Base-by-base conservation (phyloP, 2,797 vertebrate genomes). In the Parauchenoglanis ngamensis region DNA sequence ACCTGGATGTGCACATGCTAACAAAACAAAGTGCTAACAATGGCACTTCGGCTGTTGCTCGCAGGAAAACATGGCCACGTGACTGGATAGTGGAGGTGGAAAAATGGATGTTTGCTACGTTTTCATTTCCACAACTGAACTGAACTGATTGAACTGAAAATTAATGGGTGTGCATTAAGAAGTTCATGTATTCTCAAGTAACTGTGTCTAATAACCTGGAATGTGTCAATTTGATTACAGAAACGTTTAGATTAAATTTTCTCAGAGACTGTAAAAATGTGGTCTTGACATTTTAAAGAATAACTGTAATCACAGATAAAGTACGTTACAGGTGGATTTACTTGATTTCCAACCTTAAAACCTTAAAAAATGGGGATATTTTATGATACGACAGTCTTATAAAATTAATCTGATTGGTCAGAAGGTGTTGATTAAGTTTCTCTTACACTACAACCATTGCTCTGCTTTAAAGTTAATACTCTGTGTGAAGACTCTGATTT, bases 1-100 rank as follows among this genome's bases (percentile, higher is more conserved):
- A 89, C 87, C 90, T 90, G 87, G 90, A 90, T 91, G 88, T 91
- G 89, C 90, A 89, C 90, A 91, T 90, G 90, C 90, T 90, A 89
- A 89, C 89, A 90, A 91, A 90, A 91, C 90, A 91, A 90, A 91
- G 89, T 90, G 90, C 90, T 84, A 89, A 86, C 87, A 89, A 86
- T 73, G 90, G 86, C 86, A 86, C 85, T 91, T 84, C 61, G 44
- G 86, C 87, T 82, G 87, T 73, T 73, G 78, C 87, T 85, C 80
- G 63, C 84, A 89, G 84, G n/a, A 88, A 83, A 31, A 78, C 88
- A 63, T 52, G 52, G 2, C 31, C 56, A 57, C 28, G 40, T 28
- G 84, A 83, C 59, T 86, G 76, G 76, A 86, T 57, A 72, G 86
- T 78, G 80, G 56, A 56, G 72, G 52, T 56, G 46, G 75, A 70